Evolutionary conservation across 2,888 invertebrate genomes (phyloP), one percentile per base, ranked within the genome.

Genomic region (Vanessa cardui): DNA sequence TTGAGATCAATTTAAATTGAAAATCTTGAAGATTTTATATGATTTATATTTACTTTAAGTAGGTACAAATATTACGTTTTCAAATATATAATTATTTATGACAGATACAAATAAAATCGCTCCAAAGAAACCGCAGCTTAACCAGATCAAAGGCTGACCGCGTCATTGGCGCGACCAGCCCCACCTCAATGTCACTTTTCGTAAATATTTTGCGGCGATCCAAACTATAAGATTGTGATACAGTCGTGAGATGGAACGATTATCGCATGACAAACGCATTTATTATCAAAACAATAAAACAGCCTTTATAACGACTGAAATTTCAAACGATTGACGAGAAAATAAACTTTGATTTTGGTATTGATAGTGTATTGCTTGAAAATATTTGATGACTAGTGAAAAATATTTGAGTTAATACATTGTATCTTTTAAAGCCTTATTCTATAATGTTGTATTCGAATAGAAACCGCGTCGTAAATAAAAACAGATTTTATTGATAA

Each of bases 161-260:
- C 83, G 71, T 72, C 73, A 75, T 75, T 76, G 77, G 74, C 76
- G 76, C 80, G 76, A 71, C 76, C 75, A 71, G 73, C 68, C 72
- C 70, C 68, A 75, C 73, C 82, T 83, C 83, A 83, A 78, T 79
- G 73, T 78, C 76, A 81, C 81, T 84, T 86, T 73, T 82, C 76
- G 86, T 89, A 88, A 90, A 90, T 88, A 90, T 90, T 90, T 90
- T 85, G 88, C 87, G 83, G 80, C 84, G 80, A 82, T 74, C 77
- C 72, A 71, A 76, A 69, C 67, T 54, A 50, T 50, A 60, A 76
- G 76, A 74, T 68, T 67, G 60, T 69, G 76, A 73, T 78, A 74
- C 69, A 61, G 62, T 88, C 87, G 86, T 87, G 86, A 85, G 80
- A 80, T 80, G 69, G 49, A 20, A 69, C 78, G 86, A 86, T 85